Evolutionary conservation across 2,113 vertebrate genomes (phyloP).

Genomic region (Callorhinus ursinus): DNA sequence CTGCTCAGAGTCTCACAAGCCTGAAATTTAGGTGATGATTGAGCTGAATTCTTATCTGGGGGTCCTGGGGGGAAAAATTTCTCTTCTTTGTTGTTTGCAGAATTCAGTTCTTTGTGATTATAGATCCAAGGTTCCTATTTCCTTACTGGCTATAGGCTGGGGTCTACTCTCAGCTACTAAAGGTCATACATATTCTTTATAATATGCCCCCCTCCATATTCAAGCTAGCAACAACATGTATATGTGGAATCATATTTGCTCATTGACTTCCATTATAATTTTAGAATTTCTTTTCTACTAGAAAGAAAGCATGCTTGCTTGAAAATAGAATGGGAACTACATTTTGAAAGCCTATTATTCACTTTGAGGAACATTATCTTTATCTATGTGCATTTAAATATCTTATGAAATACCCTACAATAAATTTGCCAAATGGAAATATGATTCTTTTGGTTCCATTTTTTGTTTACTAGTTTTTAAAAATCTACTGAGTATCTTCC

Average conservation of each 20-base stretch:
- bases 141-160: neutral
- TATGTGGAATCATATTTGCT: neutral
- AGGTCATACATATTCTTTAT: neutral
- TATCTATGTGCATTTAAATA: neutral
- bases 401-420: neutral
- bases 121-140: neutral
- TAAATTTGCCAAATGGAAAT: neutral
- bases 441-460: neutral
- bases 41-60: neutral
- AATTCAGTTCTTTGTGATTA: neutral
- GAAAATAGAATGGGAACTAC: neutral
- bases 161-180: neutral
- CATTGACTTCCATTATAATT: conserved; percentile 24
- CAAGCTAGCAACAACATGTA: neutral
- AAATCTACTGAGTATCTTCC: neutral
- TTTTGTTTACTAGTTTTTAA: neutral
- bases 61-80: neutral
- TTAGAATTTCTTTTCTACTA: neutral
- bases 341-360: conserved; percentile 7
- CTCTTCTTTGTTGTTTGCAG: neutral
- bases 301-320: neutral
- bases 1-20: neutral
- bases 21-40: neutral
- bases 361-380: neutral
- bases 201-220: neutral